These are phyloP conservation scores for Minunthozetes semirufus DNA, from an alignment of 2,888 invertebrate genomes.

Conservation along the genomic window DNA sequence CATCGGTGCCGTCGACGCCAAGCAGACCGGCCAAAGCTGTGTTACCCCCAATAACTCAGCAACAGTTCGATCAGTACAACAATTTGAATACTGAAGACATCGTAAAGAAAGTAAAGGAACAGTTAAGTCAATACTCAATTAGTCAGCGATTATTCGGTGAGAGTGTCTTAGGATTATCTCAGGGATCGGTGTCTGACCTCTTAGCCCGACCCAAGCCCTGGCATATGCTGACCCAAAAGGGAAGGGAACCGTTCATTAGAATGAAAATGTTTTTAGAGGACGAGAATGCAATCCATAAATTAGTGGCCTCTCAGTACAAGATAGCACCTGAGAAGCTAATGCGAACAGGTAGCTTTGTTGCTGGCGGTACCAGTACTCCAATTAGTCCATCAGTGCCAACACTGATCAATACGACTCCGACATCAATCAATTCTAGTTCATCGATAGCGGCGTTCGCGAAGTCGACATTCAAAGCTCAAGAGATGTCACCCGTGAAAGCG, in stretches of 20 bases:
- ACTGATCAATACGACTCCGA: slow-evolving; percentile 21
- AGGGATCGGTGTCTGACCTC: slow-evolving; percentile 95
- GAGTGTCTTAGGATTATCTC: slow-evolving; percentile 89
- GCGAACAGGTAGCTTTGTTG: slow-evolving; percentile 59
- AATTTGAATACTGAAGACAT: slow-evolving; percentile 97
- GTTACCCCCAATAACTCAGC: slow-evolving; percentile 94
- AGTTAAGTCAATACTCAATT: slow-evolving; percentile 88
- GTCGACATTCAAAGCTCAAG: slow-evolving; percentile 12
- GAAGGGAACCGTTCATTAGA: slow-evolving; percentile 89
- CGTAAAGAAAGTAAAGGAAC: slow-evolving; percentile 90
- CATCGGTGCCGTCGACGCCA: slow-evolving; percentile 71
- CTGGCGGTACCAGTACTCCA: slow-evolving; percentile 40
- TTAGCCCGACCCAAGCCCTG: slow-evolving; percentile 96
- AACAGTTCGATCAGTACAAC: slow-evolving; percentile 96
- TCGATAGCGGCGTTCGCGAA: slow-evolving; percentile 22
- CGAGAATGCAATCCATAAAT: slow-evolving; percentile 86
- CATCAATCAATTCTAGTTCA: slow-evolving; percentile 30
- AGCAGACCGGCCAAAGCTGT: slow-evolving; percentile 91
- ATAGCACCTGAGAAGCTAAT: slow-evolving; percentile 95
- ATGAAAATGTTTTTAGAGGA: slow-evolving; percentile 98
- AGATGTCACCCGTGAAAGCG: slow-evolving; percentile 27
- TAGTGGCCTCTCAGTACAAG: slow-evolving; percentile 94
- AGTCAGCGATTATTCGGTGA: slow-evolving; percentile 97
- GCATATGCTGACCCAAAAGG: slow-evolving; percentile 97
- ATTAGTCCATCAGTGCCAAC: slow-evolving; percentile 32